Conservation (phyloP, 2,888 invertebrate species). For the Diarsia rubi region DNA sequence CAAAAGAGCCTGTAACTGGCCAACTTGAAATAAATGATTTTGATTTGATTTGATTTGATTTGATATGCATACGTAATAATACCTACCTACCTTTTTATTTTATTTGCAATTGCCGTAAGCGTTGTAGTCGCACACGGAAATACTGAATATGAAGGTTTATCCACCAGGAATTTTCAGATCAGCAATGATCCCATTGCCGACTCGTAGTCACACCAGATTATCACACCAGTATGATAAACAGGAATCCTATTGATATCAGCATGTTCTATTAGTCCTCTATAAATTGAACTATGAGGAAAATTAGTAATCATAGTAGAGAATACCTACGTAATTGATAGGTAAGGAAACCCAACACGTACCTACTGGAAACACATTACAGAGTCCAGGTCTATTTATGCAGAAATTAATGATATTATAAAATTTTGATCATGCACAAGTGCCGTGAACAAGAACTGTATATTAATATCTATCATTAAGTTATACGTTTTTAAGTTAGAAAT, state of each 20-base stretch:
- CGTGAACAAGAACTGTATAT: background rate
- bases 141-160: no score
- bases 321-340: background rate
- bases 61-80: background rate
- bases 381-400: background rate
- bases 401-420: background rate
- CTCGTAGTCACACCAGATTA: no score
- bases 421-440: background rate
- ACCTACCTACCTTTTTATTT: background rate
- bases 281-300: background rate
- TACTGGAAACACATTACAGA: conserved; percentile 11
- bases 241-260: no score
- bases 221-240: no score
- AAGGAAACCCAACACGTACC: background rate
- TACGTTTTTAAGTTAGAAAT: background rate
- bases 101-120: background rate
- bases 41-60: no score
- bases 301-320: background rate
- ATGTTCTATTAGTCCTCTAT: background rate
- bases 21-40: no score
- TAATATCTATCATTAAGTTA: background rate
- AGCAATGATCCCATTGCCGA: no score
- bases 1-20: no score
- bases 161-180: no score
- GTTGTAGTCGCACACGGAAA: no score